phyloP scores from a whole-genome alignment of 2,797 vertebrate species.

The Esox lucius region DNA sequence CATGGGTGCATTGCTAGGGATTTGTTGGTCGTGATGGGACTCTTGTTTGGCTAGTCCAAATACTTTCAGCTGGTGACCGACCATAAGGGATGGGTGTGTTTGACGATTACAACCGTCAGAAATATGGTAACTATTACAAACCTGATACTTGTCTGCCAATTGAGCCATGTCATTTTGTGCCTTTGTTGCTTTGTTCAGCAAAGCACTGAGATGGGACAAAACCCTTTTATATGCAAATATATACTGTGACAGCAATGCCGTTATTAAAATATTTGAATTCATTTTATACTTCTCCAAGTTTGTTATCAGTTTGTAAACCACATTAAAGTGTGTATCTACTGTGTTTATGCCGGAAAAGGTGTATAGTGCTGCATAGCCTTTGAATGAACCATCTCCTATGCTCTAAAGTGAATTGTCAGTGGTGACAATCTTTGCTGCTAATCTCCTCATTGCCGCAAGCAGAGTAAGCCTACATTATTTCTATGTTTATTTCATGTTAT shows the following conservation, averaged over 20 bases:
- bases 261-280: background rate
- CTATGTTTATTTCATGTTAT: too few species aligned
- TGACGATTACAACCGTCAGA: background rate
- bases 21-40: background rate
- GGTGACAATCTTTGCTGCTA: background rate
- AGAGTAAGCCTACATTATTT: too few species aligned
- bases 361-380: background rate
- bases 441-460: too few species aligned
- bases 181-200: background rate
- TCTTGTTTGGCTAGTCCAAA: background rate
- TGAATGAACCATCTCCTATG: background rate
- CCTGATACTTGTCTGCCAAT: background rate
- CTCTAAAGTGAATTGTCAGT: background rate
- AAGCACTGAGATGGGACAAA: background rate
- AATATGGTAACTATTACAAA: background rate
- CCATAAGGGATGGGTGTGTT: background rate
- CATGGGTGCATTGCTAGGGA: background rate
- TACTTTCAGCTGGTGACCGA: background rate
- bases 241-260: background rate
- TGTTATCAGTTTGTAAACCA: background rate
- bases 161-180: background rate
- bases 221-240: background rate
- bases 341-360: background rate
- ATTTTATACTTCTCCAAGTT: background rate
- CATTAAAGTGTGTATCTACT: background rate